Evolutionary conservation across 1,140 invertebrate species (phyloP).

Genomic region (Heliconius himera): DNA sequence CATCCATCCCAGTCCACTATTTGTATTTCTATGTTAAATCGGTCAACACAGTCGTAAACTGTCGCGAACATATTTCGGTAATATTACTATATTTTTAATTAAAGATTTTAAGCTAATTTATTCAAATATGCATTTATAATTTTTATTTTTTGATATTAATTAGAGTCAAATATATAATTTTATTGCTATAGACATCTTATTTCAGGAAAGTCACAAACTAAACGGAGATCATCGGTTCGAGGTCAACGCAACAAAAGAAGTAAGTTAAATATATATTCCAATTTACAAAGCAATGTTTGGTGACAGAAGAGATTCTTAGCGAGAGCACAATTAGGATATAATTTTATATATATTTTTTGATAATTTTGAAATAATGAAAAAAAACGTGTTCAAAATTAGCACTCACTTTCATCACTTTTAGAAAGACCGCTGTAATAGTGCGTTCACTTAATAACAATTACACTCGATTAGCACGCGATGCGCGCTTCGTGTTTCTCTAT

Average conservation of each 20-base stretch:
- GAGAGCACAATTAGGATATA: no score
- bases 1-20: background rate
- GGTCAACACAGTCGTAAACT: background rate
- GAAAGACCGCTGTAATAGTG: slow-evolving; percentile 11
- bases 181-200: background rate
- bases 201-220: slow-evolving; percentile 76
- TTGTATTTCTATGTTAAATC: background rate
- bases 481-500: slow-evolving; percentile 25
- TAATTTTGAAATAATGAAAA: background rate
- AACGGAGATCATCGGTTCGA: slow-evolving; percentile 69
- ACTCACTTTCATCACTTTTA: slow-evolving; percentile 24
- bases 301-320: background rate
- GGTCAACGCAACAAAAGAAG: slow-evolving; percentile 77
- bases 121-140: no score
- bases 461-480: slow-evolving; percentile 30
- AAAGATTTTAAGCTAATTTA: background rate
- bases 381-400: background rate
- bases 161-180: background rate
- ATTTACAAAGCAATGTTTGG: background rate
- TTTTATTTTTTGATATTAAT: background rate
- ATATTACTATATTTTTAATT: background rate
- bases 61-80: background rate
- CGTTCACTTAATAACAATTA: slow-evolving; percentile 19
- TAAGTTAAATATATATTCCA: slow-evolving; percentile 48
- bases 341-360: background rate